Base-by-base conservation (phyloP, 2,113 vertebrate species). In the Hylia prasina region DNA sequence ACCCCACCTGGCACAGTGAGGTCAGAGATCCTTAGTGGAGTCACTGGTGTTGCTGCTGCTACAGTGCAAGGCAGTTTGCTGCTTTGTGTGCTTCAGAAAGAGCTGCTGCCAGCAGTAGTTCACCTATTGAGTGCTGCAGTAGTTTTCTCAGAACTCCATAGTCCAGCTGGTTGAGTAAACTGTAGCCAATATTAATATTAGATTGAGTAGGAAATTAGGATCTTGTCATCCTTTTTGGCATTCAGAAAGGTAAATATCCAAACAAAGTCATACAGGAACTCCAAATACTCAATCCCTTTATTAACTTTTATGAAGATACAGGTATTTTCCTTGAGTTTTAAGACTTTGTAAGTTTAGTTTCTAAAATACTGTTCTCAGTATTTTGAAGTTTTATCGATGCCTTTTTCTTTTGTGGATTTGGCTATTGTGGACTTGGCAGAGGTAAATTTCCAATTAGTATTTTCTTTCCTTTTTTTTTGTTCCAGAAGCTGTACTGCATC, bases 401-500 rank as follows among this genome's bases (percentile, higher is more conserved):
- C 31, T 4, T 56, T 45, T 64, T 89, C 35, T 71, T 75, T 90
- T 56, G 77, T 77, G n/a, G n/a, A n/a, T n/a, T n/a, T n/a, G n/a
- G n/a, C 27, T 75, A 11, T 28, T 82, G 73, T 45, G 54, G 20
- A 89, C 84, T 89, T 92, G 80, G 50, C 88, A 73, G 82, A 94
- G 45, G 88, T 95, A 94, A 86, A 97, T 96, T 93, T 97, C 66
- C 44, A 94, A 66, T 95, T 90, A 79, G 14, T 65, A 42, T 73
- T 45, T 80, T 89, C 91, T 93, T 37, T 87, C 77, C 82, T 14
- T 51, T 51, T 75, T 66, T 79, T 63, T 42, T 77, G 14, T 15
- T 12, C 27, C 80, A 88, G 91, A 95, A 97, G 57, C 91, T 95
- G 91, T 91, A 94, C 82, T 96, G 82, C 91, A 94, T 98, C 97